phyloP scores from a whole-genome alignment of 2,797 vertebrate species.

The Momotus momota region DNA sequence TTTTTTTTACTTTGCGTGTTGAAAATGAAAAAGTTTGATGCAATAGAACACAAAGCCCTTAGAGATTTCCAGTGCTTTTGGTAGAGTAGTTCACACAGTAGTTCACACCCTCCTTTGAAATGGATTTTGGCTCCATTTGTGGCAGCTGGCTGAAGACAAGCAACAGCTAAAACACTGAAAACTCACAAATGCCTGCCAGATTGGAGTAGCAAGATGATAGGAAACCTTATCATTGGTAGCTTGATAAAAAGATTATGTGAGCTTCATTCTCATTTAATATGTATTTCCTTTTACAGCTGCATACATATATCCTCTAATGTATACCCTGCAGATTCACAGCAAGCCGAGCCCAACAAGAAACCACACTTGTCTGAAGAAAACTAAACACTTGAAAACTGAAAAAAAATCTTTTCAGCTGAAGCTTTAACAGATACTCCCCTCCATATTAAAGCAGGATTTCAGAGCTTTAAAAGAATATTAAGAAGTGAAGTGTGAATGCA shows the following conservation, averaged over 20 bases:
- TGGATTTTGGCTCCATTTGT: constrained; percentile 25
- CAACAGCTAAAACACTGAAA: constrained; percentile 26
- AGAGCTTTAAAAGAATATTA: background rate
- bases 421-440: background rate
- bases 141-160: constrained; percentile 15
- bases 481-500: background rate
- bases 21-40: background rate
- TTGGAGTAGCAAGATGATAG: background rate
- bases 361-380: background rate
- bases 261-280: background rate
- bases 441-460: background rate
- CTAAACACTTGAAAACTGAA: background rate
- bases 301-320: background rate
- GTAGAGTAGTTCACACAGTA: background rate
- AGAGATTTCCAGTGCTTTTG: background rate
- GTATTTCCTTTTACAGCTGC: background rate
- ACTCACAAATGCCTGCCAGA: constrained; percentile 15
- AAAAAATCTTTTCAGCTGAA: background rate
- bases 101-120: constrained; percentile 40
- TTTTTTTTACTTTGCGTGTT: background rate
- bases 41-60: background rate
- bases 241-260: constrained; percentile 4
- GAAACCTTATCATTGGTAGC: background rate
- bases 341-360: background rate
- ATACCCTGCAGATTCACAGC: background rate